Conservation (phyloP, 2,797 vertebrate genomes). For the Tangara arthus region DNA sequence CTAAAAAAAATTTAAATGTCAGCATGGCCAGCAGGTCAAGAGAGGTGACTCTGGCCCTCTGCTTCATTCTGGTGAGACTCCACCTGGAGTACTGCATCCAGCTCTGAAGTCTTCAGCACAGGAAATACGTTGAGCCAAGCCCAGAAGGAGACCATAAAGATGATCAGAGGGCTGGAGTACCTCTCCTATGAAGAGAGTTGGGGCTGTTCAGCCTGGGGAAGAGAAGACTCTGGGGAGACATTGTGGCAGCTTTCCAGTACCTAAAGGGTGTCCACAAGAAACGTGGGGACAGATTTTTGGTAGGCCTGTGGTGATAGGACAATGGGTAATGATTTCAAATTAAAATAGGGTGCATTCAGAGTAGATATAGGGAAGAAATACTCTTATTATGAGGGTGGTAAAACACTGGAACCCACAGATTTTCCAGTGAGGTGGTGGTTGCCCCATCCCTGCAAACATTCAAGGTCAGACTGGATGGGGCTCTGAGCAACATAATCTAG, state of each 20-base stretch:
- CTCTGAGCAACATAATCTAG: background rate
- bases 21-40: background rate
- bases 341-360: background rate
- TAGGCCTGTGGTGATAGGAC: background rate
- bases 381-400: background rate
- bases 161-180: background rate
- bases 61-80: background rate
- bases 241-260: background rate
- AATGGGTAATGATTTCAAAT: background rate
- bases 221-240: background rate
- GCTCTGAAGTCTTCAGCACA: background rate
- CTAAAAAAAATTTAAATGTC: background rate
- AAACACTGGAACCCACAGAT: background rate
- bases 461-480: background rate
- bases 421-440: background rate
- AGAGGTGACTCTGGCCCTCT: background rate
- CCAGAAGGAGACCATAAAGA: background rate
- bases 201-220: background rate
- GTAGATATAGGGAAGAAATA: background rate
- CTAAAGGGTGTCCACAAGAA: background rate
- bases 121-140: background rate
- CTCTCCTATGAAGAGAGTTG: background rate
- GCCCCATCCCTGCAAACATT: background rate
- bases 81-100: background rate
- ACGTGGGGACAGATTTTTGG: accelerated